Conservation (phyloP, 2,888 invertebrate species). For the Dolichomitus sp. region DNA sequence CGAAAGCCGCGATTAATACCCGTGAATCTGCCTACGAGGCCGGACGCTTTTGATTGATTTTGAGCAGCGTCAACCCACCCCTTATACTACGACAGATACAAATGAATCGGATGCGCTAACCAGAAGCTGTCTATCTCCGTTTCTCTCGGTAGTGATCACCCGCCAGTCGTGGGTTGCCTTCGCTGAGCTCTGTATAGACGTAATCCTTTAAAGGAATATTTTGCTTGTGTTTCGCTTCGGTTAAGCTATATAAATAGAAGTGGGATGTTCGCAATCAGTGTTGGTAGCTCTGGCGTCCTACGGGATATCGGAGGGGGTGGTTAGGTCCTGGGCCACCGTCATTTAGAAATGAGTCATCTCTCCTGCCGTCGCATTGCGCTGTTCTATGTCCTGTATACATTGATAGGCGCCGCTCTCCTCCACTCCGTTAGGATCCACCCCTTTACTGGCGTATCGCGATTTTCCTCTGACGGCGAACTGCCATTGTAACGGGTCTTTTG, state of each 20-base stretch:
- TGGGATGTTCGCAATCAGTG: conserved; percentile 84
- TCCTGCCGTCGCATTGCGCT: conserved; percentile 25
- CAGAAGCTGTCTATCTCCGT: conserved; percentile 66
- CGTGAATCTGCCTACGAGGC: conserved; percentile 77
- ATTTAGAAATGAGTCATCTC: conserved; percentile 80
- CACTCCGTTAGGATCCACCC: conserved; percentile 74
- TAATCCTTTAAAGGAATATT: conserved; percentile 85
- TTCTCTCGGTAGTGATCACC: conserved; percentile 24
- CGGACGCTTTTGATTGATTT: conserved; percentile 84
- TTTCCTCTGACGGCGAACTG: conserved; percentile 37
- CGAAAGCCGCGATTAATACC: conserved; percentile 78
- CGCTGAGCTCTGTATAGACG: conserved; percentile 76
- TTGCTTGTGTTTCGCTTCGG: conserved; percentile 83
- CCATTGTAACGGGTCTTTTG: conserved; percentile 58
- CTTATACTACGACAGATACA: conserved; percentile 83
- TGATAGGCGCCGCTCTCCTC: conserved; percentile 44
- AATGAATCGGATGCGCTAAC: conserved; percentile 83
- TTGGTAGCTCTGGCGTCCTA: conserved; percentile 68
- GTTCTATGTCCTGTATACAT: conserved; percentile 44
- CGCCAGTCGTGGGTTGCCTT: conserved; percentile 44
- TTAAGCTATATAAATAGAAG: conserved; percentile 85
- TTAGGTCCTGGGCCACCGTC: conserved; percentile 65
- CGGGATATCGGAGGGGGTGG: conserved; percentile 65
- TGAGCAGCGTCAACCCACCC: conserved; percentile 72
- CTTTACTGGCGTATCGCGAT: conserved; percentile 62